Percentiles rank a stretch among this genome's conserved stretches.
Evolutionary conservation across 2,113 vertebrate species (phyloP).

Genomic region (Poeciliopsis turrubarensis): DNA sequence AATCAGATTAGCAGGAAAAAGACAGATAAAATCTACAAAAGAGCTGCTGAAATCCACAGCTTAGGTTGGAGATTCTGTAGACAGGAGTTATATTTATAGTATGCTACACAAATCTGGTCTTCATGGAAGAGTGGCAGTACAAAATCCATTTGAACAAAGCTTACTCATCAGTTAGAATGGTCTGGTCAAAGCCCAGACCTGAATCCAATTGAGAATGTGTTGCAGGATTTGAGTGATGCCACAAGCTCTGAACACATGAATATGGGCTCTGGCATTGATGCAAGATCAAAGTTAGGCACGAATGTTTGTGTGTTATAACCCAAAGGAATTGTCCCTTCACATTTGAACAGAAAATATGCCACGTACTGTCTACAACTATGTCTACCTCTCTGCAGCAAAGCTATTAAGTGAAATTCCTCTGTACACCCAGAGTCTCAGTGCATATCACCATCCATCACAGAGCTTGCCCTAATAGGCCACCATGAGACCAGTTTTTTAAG

Average conservation of each 20-base stretch:
- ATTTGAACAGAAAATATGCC: not conserved
- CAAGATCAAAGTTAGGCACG: not conserved
- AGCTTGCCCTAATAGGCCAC: slow-evolving; percentile 33
- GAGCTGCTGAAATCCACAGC: no score
- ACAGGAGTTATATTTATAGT: no score
- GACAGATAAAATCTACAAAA: no score
- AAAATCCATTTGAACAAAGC: not conserved
- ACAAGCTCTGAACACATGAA: not conserved
- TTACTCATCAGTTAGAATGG: not conserved
- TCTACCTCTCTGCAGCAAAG: not conserved
- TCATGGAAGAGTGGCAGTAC: no score
- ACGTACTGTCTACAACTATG: not conserved
- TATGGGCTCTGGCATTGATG: not conserved
- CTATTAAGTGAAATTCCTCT: not conserved
- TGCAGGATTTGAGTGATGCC: no score
- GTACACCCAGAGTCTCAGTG: not conserved
- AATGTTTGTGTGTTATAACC: not conserved
- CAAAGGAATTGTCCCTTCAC: not conserved
- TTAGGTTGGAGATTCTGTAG: no score
- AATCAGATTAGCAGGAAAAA: no score
- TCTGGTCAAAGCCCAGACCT: not conserved
- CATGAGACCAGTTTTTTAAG: slow-evolving; percentile 51
- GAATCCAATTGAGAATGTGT: not conserved
- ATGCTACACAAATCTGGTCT: no score
- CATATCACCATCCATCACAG: slow-evolving; percentile 6